Base-by-base conservation (phyloP, 1,140 invertebrate genomes). In the Apis dorsata region DNA sequence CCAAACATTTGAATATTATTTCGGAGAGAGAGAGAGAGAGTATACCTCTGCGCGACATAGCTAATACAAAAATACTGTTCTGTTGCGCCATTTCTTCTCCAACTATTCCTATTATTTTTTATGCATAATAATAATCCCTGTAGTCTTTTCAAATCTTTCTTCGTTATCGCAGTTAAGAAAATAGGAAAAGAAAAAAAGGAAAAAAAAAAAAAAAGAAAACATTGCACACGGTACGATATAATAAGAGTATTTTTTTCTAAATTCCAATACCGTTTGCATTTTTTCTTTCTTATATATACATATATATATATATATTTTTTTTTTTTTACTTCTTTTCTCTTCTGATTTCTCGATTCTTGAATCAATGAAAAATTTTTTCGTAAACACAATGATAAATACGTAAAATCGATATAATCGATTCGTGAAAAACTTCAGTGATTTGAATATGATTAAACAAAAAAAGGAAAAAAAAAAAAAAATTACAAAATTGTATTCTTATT, bases 41-140 rank as follows among this genome's bases (percentile, higher is more conserved):
- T 49, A 69, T 72, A n/a, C 57, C 28, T 77, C 81, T 57, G 74
- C 81, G 76, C 79, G 82, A 86, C 78, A 87, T 89, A 83, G 82
- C 87, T 89, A 90, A 92, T 92, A 92, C 91, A 92, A 92, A 92
- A 92, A 92, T 92, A 92, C 91, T 92, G 91, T 90, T 91, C 86
- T 90, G 85, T 90, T 90, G 87, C 90, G 90, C 86, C 81, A 90
- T 90, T 89, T 89, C 87, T 76, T 88, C 81, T 85, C 82, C 79
- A 83, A 86, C 68, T 88, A 87, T 85, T 84, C 73, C 81, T 90
- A 89, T 80, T 86, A 89, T 81, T 89, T 34, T 74, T 82, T 89
- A 86, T 75, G 88, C 86, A 85, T 82, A 87, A 78, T 88, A 85
- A 90, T 88, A 85, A 90, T 90, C 88, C 88, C 86, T 90, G 89